Base-by-base conservation (phyloP, 2,797 vertebrate species). In the Graptemys geographica region DNA sequence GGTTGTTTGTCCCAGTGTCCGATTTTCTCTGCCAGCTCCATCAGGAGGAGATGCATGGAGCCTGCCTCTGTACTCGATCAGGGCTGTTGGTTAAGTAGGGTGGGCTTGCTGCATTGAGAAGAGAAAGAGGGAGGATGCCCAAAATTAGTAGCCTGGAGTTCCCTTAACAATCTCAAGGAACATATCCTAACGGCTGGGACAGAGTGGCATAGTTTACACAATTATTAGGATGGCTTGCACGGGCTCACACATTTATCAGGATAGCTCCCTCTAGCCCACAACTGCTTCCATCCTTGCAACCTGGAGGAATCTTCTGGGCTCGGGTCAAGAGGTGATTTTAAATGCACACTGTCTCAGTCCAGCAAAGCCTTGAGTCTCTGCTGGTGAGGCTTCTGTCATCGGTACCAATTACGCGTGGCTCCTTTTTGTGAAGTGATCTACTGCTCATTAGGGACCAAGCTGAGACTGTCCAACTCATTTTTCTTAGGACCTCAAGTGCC, bases 381-480 rank as follows among this genome's bases (percentile, higher is more conserved):
- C 88, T 1, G 96, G 94, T 92, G 91, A 96, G 94, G 96, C 95
- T 87, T 90, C 97, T 96, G 96, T 97, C 97, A 95, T 56, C 92
- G 94, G 93, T 97, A 97, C 97, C 98, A 97, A 98, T 97, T 97
- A 97, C 62, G 94, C 95, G 25, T 96, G 96, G 96, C 97, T 97
- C 56, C 92, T 96, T 97, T 98, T 95, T 96, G 96, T 85, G 83
- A 97, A 92, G 96, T 97, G 97, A 98, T 98, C 97, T 97, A 97
- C 97, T 86, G 94, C 88, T 97, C 97, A 95, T 86, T 94, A 93
- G 96, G 95, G 97, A 95, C 96, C 12, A 84, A 94, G 93, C 96
- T 79, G 88, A 96, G 96, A 94, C 97, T 95, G 86, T 95, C 96
- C 80, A 69, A 79, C 84, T 97, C 97, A 96, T 98, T 98, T 98